Base-by-base conservation (phyloP, 2,888 invertebrate species). In the Tetrapedia diversipes region DNA sequence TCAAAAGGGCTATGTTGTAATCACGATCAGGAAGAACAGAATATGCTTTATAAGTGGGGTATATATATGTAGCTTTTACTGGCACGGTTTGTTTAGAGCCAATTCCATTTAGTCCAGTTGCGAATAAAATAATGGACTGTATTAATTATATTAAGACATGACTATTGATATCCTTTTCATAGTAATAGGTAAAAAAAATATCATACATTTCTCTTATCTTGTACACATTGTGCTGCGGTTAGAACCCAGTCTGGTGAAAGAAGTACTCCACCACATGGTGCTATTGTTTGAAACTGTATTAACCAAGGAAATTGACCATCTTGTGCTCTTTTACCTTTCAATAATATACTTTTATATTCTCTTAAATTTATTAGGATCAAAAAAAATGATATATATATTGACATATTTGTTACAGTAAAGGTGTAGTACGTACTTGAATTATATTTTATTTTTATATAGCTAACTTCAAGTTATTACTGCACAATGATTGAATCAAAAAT, bases 151-250 rank as follows among this genome's bases (percentile, higher is more conserved):
- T 57, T 67, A 49, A 54, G 16, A 63, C 66, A 2, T n/a, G 27
- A 71, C 53, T 57, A 61, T 41, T 37, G 11, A 45, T 57, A 39
- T n/a, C n/a, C 8, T 43, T 39, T 59, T 19, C 1, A 43, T 56
- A 47, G 14, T 24, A 4, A 19, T 24, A 63, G 1, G 11, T n/a
- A 34, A 49, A 60, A 47, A 47, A 37, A 61, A 1, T 45, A 60
- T 24, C 60, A 47, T 81, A 88, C 87, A 72, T 83, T 85, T 81
- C 87, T 76, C 54, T 87, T 82, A 65, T 80, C 77, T 60, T 85
- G 81, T 22, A 87, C 84, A 54, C 88, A 88, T 77, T 88, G 86
- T 7, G 87, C 87, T 10, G 87, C 85, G 2, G 88, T 88, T 56
- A 87, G 73, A 29, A 88, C 83, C 87, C 88, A 88, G 45, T 88